Percentiles rank a stretch among this genome's conserved stretches.
Conservation (phyloP, 2,113 vertebrate species). For the Octodon degus region DNA sequence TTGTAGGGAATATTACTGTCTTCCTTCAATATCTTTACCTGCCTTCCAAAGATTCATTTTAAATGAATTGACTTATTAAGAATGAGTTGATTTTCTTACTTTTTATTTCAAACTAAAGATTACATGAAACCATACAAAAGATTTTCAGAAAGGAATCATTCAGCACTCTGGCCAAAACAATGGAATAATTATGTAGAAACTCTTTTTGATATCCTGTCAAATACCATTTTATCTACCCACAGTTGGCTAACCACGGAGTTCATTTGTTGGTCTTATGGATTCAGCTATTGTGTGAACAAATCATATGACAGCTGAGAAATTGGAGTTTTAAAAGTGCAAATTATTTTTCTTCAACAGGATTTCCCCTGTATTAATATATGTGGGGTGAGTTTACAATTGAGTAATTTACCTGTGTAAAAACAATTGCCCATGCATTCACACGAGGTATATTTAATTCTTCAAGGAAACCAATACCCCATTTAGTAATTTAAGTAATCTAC, state of each 20-base stretch:
- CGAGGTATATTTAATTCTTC: conserved; percentile 66
- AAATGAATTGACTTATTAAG: neutral
- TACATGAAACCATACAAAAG: neutral
- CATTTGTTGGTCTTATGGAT: neutral
- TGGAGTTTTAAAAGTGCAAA: conserved; percentile 50
- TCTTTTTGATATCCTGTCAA: conserved; percentile 29
- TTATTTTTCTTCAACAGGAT: conserved; percentile 44
- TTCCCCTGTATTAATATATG: conserved; percentile 19
- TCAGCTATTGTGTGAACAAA: neutral
- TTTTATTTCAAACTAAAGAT: conserved; percentile 40
- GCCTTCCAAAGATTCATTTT: conserved; percentile 14
- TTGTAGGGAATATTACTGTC: neutral
- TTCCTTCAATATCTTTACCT: neutral
- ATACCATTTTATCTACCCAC: neutral
- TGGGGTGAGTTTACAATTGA: conserved; percentile 26
- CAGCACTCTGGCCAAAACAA: conserved; percentile 21
- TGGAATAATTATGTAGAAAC: neutral
- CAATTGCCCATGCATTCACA: conserved; percentile 49
- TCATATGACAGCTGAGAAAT: neutral
- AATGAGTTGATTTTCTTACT: neutral
- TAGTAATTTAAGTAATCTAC: conserved; percentile 59
- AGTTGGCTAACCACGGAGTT: neutral
- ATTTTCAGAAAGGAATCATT: conserved; percentile 36
- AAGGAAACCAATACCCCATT: conserved; percentile 41
- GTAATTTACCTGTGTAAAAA: conserved; percentile 56